Evolutionary conservation across 2,797 vertebrate genomes (phyloP).

Genomic region (Pitangus sulphuratus): DNA sequence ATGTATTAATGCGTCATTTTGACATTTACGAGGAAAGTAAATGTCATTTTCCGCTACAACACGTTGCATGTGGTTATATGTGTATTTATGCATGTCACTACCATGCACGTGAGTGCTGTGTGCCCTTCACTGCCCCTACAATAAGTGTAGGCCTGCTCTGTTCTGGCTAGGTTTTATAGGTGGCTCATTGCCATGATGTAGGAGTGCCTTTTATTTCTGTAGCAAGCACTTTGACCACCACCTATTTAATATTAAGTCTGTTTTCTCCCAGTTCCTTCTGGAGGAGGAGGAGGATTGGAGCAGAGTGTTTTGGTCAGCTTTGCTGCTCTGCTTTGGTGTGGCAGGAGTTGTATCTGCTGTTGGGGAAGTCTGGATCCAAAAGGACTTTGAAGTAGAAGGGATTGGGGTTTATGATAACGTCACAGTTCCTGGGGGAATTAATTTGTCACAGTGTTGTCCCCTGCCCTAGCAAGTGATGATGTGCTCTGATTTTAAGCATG

Average conservation of each 20-base stretch:
- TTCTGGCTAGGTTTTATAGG: background rate
- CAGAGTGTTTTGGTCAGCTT: background rate
- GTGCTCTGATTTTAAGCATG: background rate
- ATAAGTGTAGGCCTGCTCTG: background rate
- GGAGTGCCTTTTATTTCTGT: background rate
- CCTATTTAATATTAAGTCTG: background rate
- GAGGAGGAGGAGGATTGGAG: background rate
- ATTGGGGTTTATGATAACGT: background rate
- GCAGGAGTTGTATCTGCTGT: background rate
- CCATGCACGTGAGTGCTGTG: background rate
- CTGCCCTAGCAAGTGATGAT: background rate
- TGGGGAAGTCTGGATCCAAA: background rate
- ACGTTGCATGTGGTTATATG: background rate
- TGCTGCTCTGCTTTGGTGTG: background rate
- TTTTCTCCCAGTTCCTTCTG: background rate
- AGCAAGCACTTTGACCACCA: background rate
- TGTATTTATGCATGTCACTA: background rate
- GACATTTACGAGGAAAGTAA: background rate
- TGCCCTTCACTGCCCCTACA: background rate
- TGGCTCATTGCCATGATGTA: background rate
- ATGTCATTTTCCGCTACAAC: accelerated
- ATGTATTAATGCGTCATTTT: background rate
- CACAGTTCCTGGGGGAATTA: background rate
- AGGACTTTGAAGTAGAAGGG: background rate
- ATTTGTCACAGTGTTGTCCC: background rate